Evolutionary conservation across 2,113 vertebrate species (phyloP).

Genomic region (Oncorhynchus nerka): DNA sequence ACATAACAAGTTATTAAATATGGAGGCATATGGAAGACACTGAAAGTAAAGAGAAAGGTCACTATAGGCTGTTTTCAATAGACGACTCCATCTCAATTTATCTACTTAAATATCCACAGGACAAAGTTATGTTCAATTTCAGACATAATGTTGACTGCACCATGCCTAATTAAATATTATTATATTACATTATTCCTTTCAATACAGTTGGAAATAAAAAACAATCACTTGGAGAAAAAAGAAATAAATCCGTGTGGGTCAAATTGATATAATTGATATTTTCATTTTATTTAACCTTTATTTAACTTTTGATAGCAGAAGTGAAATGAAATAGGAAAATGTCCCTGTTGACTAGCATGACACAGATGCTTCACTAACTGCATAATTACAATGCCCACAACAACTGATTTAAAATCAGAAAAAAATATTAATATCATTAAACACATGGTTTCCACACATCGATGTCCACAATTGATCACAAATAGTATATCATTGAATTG

Average conservation of each 20-base stretch:
- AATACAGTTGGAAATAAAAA: neutral
- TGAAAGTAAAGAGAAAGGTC: neutral
- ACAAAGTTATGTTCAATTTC: neutral
- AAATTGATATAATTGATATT: neutral
- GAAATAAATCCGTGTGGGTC: accelerated
- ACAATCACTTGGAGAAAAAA: neutral
- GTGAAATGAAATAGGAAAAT: neutral
- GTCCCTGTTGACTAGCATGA: conserved; percentile 32
- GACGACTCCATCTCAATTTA: neutral
- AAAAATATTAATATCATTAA: neutral
- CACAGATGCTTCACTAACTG: conserved; percentile 39
- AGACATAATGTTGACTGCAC: neutral
- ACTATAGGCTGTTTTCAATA: neutral
- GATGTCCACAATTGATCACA: conserved; percentile 27
- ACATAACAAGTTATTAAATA: neutral
- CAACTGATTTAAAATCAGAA: conserved; percentile 25
- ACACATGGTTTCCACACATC: conserved; percentile 19
- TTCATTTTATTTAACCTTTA: too few species aligned
- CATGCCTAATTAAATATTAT: neutral
- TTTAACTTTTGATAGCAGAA: neutral
- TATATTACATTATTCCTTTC: neutral
- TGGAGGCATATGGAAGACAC: conserved; percentile 10
- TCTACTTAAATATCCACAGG: neutral
- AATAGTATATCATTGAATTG: neutral
- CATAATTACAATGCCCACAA: conserved; percentile 28